A percentile compares a stretch with the other conserved stretches of the same genome.
These are phyloP conservation scores for Echeneis naucrates DNA, from an alignment of 2,797 vertebrate species.

Conservation along the genomic window DNA sequence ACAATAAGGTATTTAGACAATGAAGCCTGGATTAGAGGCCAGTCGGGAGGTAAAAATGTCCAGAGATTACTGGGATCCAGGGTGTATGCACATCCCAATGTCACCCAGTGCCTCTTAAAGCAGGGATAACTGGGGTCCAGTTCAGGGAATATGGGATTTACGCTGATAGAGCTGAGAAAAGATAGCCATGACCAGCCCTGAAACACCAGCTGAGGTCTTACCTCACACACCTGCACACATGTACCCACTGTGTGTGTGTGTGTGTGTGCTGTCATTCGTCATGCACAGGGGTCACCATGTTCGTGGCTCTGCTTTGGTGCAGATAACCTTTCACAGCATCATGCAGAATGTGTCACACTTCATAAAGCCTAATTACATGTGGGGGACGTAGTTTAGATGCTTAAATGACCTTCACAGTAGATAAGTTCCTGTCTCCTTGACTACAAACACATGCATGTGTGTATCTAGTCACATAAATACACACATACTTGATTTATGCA, in stretches of 20 bases:
- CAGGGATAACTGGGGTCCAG: constrained; percentile 36
- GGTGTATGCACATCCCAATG: constrained; percentile 44
- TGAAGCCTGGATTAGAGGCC: constrained; percentile 42
- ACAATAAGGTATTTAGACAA: constrained; percentile 47
- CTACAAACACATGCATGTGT: constrained; percentile 24
- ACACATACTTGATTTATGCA: constrained; percentile 49
- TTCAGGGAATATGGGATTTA: constrained; percentile 59
- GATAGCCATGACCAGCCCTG: constrained; percentile 23
- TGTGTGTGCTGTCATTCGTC: constrained; percentile 23
- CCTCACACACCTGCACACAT: background rate
- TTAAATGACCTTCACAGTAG: constrained; percentile 43
- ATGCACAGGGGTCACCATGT: constrained; percentile 35
- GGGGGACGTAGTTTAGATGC: constrained; percentile 35
- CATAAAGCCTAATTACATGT: constrained; percentile 58
- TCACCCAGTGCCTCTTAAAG: constrained; percentile 41
- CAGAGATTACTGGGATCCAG: constrained; percentile 53
- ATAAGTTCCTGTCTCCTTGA: constrained; percentile 34
- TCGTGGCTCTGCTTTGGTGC: constrained; percentile 26
- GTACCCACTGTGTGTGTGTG: background rate
- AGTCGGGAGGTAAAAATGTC: constrained; percentile 34
- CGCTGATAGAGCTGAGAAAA: constrained; percentile 22
- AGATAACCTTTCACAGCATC: constrained; percentile 43
- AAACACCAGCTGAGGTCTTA: constrained; percentile 18
- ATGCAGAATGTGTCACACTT: constrained; percentile 60
- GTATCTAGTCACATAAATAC: background rate